Base-by-base conservation (phyloP, 2,888 invertebrate species). In the Ferdinandea cuprea region DNA sequence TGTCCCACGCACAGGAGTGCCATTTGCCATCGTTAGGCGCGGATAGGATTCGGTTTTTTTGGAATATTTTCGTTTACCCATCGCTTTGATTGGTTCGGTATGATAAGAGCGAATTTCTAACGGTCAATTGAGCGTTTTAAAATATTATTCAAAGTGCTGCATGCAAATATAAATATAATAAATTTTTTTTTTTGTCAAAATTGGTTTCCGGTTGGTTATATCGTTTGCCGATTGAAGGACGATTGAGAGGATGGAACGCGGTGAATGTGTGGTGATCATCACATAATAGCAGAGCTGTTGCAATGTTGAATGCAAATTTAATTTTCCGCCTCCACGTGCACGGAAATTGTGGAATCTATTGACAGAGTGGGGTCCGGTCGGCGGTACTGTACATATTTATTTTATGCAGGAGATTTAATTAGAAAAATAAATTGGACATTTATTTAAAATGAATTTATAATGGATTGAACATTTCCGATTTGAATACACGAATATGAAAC, bases 381-480 rank as follows among this genome's bases (percentile, higher is more conserved):
- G 7, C 40, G 2, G 40, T 4, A 7, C 13, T 17, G 19, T 28
- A 21, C 8, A 30, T 19, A 58, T 63, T 69, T 56, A 69, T 74
- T 80, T 74, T 74, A 69, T 74, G 42, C 76, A 69, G 35, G 63
- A 69, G 50, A 76, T 80, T 80, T 76, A 80, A 76, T 80, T 80
- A 80, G 80, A 80, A 80, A 80, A 80, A 76, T 80, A 76, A 80
- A 80, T 80, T 76, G 80, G 46, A 80, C 58, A 76, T 80, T 80
- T 74, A 80, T 80, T 80, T 76, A 58, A 76, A 80, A 76, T 76
- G 69, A 68, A 80, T 76, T 76, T 69, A 80, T 80, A 80, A 69
- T 80, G 58, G 61, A 42, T 58, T 63, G 61, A 30, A 50, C 42
- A 46, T 32, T 74, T 42, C 25, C 42, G 32, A 65, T 59, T 72